Evolutionary conservation across 64 coral and sea anemone species (phyloP).

Genomic region (Catalaphyllia jardinei): DNA sequence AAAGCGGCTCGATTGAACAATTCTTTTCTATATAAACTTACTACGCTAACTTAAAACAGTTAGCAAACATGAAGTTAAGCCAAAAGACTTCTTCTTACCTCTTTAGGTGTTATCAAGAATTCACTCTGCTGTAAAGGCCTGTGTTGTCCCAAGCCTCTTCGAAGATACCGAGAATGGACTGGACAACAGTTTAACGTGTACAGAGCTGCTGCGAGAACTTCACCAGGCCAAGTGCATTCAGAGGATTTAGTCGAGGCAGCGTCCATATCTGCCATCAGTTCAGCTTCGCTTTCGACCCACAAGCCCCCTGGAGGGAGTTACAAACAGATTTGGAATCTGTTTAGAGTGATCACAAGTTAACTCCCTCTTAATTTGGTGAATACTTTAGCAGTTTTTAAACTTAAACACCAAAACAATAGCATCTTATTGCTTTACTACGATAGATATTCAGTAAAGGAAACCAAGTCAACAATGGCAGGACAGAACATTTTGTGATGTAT

Average conservation of each 20-base stretch:
- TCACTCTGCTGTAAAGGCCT: slow-evolving; percentile 12
- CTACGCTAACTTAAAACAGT: not conserved
- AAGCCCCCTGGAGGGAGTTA: not conserved
- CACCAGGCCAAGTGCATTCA: not conserved
- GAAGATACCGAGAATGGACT: slow-evolving; percentile 71
- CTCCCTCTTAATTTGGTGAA: too few species aligned
- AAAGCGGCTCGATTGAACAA: too few species aligned
- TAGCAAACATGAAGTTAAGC: not conserved
- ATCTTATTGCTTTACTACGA: too few species aligned
- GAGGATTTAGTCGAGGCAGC: not conserved
- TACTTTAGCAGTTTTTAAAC: too few species aligned
- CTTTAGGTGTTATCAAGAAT: slow-evolving; percentile 39
- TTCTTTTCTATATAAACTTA: not conserved
- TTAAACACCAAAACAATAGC: too few species aligned
- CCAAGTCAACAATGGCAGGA: too few species aligned
- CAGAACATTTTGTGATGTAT: too few species aligned
- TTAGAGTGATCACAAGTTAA: too few species aligned
- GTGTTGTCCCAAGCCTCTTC: slow-evolving; percentile 57
- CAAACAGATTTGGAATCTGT: too few species aligned
- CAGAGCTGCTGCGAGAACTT: slow-evolving; percentile 35
- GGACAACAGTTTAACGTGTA: slow-evolving; percentile 73
- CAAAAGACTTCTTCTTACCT: slow-evolving; percentile 30
- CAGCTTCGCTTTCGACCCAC: not conserved
- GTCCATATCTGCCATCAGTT: not conserved
- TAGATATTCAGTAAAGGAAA: too few species aligned